Evolutionary conservation across 1,140 invertebrate genomes (phyloP).

Genomic region (Diorhabda sublineata): DNA sequence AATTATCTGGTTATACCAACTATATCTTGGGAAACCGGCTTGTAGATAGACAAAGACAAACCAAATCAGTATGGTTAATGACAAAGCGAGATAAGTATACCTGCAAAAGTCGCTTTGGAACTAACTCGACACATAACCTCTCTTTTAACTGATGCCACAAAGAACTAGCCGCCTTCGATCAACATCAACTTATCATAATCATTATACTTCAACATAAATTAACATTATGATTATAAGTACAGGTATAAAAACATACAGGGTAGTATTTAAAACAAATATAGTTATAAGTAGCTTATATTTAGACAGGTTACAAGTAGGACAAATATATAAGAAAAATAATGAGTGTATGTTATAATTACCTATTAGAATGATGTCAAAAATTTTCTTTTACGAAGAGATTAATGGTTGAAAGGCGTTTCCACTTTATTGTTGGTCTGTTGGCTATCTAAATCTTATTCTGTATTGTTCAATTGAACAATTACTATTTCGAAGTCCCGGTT

Average conservation of each 20-base stretch:
- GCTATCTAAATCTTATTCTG: no score
- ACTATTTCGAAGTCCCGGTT: no score
- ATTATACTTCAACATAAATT: conserved; percentile 22
- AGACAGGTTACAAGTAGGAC: no score
- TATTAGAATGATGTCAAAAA: no score
- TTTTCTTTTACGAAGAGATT: no score
- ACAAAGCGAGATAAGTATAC: conserved; percentile 16
- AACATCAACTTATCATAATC: conserved; percentile 23
- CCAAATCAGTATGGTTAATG: neutral
- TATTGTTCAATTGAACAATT: no score
- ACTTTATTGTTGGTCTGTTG: no score
- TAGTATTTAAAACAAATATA: neutral
- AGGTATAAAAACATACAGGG: neutral
- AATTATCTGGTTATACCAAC: conserved; percentile 36
- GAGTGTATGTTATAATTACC: no score
- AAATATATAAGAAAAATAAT: no score
- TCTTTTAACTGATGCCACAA: conserved; percentile 12
- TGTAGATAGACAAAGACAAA: conserved; percentile 16
- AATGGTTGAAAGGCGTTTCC: no score
- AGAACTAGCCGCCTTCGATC: conserved; percentile 18
- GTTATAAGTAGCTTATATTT: no score
- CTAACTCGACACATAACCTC: conserved; percentile 12
- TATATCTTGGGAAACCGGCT: conserved; percentile 8
- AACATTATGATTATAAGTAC: conserved; percentile 17
- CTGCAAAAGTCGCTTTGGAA: conserved; percentile 14